Percentiles rank a stretch among this genome's conserved stretches.
Conservation (phyloP, 2,888 invertebrate species). For the Amblyteles armatorius region DNA sequence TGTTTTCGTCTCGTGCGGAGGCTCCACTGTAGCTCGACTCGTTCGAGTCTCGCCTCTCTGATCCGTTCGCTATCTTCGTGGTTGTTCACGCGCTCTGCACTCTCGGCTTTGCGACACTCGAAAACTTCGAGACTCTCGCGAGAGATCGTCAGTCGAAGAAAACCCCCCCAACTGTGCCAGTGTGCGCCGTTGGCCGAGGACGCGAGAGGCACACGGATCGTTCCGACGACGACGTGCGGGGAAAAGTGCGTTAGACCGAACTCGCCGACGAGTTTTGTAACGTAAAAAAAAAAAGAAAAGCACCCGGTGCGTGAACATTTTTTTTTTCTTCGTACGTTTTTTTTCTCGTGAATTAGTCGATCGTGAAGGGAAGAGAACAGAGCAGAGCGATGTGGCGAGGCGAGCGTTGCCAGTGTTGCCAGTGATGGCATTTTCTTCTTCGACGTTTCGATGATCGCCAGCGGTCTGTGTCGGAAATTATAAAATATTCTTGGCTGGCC, state of each 20-base stretch:
- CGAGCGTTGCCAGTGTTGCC: conserved; percentile 11
- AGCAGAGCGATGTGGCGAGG: conserved; percentile 5
- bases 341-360: background rate
- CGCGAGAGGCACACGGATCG: background rate
- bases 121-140: background rate
- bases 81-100: background rate
- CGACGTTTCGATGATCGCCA: conserved; percentile 15
- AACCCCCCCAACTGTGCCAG: background rate
- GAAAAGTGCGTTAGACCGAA: conserved; percentile 10
- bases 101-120: background rate
- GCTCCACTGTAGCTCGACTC: background rate
- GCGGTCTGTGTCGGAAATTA: background rate
- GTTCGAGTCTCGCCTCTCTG: background rate
- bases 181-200: conserved; percentile 7
- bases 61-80: background rate
- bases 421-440: conserved; percentile 14
- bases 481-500: background rate
- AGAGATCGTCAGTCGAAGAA: conserved; percentile 1
- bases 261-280: conserved; percentile 1
- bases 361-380: conserved; percentile 3
- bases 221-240: background rate
- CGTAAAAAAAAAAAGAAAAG: background rate
- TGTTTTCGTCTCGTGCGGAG: background rate
- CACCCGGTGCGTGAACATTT: background rate
- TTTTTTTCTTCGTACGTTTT: background rate